A percentile compares a stretch with the other conserved stretches of the same genome.
Conservation (phyloP, 1,140 invertebrate species). For the Papilio glaucus region DNA sequence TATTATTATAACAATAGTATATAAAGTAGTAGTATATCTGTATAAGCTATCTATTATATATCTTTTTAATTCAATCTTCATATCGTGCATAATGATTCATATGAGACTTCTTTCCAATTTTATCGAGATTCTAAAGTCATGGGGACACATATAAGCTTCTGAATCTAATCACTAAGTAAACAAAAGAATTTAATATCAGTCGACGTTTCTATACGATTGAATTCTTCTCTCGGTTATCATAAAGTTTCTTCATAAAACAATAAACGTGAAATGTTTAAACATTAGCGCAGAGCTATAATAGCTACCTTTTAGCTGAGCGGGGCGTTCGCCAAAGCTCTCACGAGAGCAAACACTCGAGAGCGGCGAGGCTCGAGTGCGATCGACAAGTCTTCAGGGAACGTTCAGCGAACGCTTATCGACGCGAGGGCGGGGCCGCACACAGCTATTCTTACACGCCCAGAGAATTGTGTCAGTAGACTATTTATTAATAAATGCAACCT, state of each 20-base stretch:
- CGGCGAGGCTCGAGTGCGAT: conserved; percentile 29
- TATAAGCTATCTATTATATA: too few species aligned
- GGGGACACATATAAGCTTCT: too few species aligned
- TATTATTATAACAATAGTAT: too few species aligned
- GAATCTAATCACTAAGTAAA: too few species aligned
- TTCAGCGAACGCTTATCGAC: conserved; percentile 36
- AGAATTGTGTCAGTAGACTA: conserved; percentile 38
- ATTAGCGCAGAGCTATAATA: not conserved
- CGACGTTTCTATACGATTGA: too few species aligned
- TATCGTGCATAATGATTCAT: too few species aligned
- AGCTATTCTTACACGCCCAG: conserved; percentile 35
- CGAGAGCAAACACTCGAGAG: conserved; percentile 12
- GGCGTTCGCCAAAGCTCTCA: conserved; percentile 11
- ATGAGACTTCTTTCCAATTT: too few species aligned
- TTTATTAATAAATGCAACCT: conserved; percentile 17
- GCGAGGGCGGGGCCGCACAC: conserved; percentile 28
- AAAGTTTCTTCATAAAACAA: not conserved
- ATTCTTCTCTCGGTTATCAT: too few species aligned
- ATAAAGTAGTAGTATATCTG: too few species aligned
- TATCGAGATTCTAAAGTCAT: too few species aligned
- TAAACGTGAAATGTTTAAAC: not conserved
- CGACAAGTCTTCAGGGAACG: conserved; percentile 28
- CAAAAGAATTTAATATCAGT: too few species aligned
- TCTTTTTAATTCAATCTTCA: too few species aligned
- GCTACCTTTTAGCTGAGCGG: not conserved